Evolutionary conservation across 2,797 vertebrate species (phyloP).

Genomic region (Myripristis murdjan): DNA sequence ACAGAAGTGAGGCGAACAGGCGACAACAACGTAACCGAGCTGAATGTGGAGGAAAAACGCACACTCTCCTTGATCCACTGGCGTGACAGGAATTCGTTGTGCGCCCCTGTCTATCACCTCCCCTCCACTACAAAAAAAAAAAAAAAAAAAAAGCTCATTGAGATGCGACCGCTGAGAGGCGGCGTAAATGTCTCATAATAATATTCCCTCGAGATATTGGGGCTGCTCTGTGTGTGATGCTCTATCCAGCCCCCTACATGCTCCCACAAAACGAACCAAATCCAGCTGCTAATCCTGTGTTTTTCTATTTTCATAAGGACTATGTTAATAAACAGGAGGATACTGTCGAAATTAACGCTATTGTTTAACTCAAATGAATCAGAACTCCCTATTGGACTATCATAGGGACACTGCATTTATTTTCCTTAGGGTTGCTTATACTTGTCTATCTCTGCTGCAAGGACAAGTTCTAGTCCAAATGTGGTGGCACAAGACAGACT

Average conservation of each 20-base stretch:
- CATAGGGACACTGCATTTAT: too few relatives aligned
- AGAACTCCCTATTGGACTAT: too few relatives aligned
- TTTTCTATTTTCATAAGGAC: too few relatives aligned
- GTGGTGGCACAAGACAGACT: constrained; percentile 33
- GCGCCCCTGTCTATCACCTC: constrained; percentile 21
- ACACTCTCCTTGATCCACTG: constrained; percentile 42
- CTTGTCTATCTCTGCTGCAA: too few relatives aligned
- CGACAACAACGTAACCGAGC: constrained; percentile 57
- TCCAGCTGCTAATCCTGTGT: constrained; percentile 42
- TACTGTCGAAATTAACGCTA: too few relatives aligned
- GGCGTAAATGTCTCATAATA: constrained; percentile 75
- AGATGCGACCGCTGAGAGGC: constrained; percentile 59
- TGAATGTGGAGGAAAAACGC: constrained; percentile 45
- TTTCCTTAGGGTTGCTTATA: too few relatives aligned
- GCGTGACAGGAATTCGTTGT: constrained; percentile 49
- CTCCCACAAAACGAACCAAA: constrained; percentile 40
- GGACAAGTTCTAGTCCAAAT: not conserved
- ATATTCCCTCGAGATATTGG: constrained; percentile 67
- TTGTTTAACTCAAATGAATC: too few relatives aligned
- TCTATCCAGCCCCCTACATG: constrained; percentile 40
- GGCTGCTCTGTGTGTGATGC: constrained; percentile 54
- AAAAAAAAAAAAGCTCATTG: constrained; percentile 38
- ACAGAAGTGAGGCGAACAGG: constrained; percentile 79
- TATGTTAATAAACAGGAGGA: too few relatives aligned
- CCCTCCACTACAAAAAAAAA: too few relatives aligned